Evolutionary conservation across 2,113 vertebrate species (phyloP).

Genomic region (Lampris megalopsis): DNA sequence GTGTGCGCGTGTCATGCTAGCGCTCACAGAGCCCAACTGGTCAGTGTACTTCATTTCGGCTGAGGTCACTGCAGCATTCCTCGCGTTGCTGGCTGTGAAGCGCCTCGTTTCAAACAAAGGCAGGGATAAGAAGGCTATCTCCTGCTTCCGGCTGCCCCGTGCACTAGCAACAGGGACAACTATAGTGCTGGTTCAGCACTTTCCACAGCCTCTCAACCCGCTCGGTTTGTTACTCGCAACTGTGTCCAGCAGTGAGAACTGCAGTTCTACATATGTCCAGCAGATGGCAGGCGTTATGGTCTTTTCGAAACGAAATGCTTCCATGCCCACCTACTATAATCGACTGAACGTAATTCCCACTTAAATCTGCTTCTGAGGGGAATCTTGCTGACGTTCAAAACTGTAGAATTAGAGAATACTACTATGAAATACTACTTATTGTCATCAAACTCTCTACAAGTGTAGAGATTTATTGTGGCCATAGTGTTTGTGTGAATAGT

Average conservation of each 20-base stretch:
- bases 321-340: background rate
- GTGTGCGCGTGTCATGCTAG: constrained; percentile 4
- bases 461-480: too few species aligned
- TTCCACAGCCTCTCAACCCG: constrained; percentile 26
- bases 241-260: background rate
- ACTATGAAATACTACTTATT: too few species aligned
- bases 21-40: background rate
- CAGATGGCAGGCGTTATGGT: constrained; percentile 52
- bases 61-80: constrained; percentile 56
- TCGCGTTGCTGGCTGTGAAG: constrained; percentile 35
- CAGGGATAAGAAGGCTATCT: constrained; percentile 54
- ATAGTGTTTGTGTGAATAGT: too few species aligned
- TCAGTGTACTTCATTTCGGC: constrained; percentile 22
- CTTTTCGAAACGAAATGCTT: background rate
- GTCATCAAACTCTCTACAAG: too few species aligned
- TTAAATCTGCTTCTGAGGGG: background rate
- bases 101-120: constrained; percentile 54
- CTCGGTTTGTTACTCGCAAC: constrained; percentile 18
- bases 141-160: constrained; percentile 40
- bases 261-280: constrained; percentile 46
- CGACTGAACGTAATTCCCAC: background rate
- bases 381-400: background rate
- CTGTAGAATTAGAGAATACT: too few species aligned
- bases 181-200: constrained; percentile 56
- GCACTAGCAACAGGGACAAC: constrained; percentile 46